phyloP scores from a whole-genome alignment of 2,888 invertebrate species.

The Nymphalis c-album region DNA sequence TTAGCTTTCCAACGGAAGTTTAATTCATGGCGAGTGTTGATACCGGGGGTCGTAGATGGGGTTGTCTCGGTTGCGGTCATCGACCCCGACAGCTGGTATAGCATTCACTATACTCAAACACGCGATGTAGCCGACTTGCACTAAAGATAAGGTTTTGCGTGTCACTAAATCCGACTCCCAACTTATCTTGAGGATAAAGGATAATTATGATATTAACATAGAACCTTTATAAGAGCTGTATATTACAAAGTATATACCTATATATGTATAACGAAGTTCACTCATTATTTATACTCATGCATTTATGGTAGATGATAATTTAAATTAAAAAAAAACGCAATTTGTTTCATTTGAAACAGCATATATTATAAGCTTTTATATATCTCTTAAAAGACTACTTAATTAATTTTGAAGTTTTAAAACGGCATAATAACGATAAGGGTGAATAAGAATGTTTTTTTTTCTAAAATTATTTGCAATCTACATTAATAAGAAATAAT shows the following conservation, averaged over 20 bases:
- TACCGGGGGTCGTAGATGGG: conserved; percentile 55
- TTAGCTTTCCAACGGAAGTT: conserved; percentile 39
- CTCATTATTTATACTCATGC: no score
- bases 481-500: no score
- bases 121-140: conserved; percentile 30
- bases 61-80: conserved; percentile 55
- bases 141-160: conserved; percentile 25
- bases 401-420: no score
- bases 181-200: background rate
- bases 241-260: background rate
- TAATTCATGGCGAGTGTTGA: conserved; percentile 43
- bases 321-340: no score
- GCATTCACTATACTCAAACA: conserved; percentile 29
- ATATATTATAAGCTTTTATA: no score
- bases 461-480: no score
- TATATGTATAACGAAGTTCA: no score
- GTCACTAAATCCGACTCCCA: conserved; percentile 11
- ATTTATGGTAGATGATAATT: no score
- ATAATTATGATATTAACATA: background rate
- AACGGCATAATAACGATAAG: no score
- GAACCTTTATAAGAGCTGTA: background rate
- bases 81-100: conserved; percentile 69
- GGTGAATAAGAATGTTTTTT: no score
- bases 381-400: no score
- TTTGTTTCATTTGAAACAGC: no score